Conservation (phyloP, 2,113 vertebrate genomes). For the Rhabdornis inornatus region DNA sequence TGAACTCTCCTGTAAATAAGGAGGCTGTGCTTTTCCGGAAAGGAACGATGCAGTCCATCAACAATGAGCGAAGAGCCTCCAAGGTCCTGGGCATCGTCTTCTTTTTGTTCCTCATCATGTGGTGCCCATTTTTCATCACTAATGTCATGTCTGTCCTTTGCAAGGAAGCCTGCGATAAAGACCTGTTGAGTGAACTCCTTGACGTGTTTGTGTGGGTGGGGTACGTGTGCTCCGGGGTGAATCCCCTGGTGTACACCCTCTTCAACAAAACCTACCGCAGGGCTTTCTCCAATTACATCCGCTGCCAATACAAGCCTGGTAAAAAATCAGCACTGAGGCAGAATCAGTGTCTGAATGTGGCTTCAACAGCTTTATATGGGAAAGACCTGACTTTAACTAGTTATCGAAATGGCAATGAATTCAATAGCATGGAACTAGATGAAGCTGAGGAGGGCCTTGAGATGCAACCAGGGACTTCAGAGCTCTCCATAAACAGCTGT, state of each 20-base stretch:
- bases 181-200: conserved; percentile 86
- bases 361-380: conserved; percentile 73
- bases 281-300: conserved; percentile 94
- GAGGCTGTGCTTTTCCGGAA: conserved; percentile 81
- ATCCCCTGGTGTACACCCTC: conserved; percentile 96
- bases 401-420: conserved; percentile 73
- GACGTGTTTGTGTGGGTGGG: conserved; percentile 98
- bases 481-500: conserved; percentile 85
- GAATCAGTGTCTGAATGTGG: conserved; percentile 80
- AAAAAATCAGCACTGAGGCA: conserved; percentile 72
- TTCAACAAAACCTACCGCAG: conserved; percentile 96
- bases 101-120: conserved; percentile 98
- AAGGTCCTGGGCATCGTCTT: conserved; percentile 98
- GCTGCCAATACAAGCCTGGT: conserved; percentile 81
- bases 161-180: conserved; percentile 82
- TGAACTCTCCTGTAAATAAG: conserved; percentile 81
- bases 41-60: conserved; percentile 98
- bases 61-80: conserved; percentile 93
- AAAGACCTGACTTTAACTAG: conserved; percentile 84
- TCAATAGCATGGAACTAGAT: conserved; percentile 70
- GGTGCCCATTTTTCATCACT: conserved; percentile 98
- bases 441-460: conserved; percentile 78
- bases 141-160: conserved; percentile 95
- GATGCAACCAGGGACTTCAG: conserved; percentile 79
- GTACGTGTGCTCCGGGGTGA: conserved; percentile 95